A percentile compares a stretch with the other conserved stretches of the same genome.
phyloP scores from a whole-genome alignment of 2,888 invertebrate genomes.

The Philhelius pedissequus region DNA sequence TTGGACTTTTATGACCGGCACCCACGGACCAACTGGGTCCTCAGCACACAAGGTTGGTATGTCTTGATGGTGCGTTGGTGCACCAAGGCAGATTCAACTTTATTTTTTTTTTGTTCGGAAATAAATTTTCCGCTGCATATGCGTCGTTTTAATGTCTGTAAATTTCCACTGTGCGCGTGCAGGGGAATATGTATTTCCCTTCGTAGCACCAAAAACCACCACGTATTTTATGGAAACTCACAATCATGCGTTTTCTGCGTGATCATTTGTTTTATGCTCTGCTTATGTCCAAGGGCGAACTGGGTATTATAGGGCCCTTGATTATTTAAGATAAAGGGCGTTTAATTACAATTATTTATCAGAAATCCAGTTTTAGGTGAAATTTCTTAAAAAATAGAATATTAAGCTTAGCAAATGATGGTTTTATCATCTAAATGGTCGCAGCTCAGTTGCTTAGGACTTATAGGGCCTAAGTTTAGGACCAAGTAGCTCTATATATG shows the following conservation, averaged over 20 bases:
- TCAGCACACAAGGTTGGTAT: neutral
- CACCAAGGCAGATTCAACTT: neutral
- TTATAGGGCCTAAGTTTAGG: no score
- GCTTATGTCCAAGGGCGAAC: no score
- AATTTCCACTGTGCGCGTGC: neutral
- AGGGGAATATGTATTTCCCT: neutral
- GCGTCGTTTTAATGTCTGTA: neutral
- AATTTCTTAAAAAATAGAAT: no score
- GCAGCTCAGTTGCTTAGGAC: no score
- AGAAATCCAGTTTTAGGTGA: no score
- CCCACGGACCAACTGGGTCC: neutral
- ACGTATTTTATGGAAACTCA: conserved; percentile 55
- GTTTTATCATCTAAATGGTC: no score
- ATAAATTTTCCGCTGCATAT: conserved; percentile 5
- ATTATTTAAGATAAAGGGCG: no score
- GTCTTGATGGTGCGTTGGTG: neutral
- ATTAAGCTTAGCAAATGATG: no score
- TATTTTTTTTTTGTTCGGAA: neutral
- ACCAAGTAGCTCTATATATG: no score
- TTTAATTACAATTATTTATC: no score
- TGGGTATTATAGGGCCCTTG: no score
- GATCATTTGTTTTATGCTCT: conserved; percentile 27
- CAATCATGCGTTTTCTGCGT: conserved; percentile 54
- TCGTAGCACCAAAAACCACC: neutral
- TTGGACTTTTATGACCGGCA: neutral